These are phyloP conservation scores for Zaprionus tsacasi DNA, from an alignment of 1,140 invertebrate species.

Conservation along the genomic window DNA sequence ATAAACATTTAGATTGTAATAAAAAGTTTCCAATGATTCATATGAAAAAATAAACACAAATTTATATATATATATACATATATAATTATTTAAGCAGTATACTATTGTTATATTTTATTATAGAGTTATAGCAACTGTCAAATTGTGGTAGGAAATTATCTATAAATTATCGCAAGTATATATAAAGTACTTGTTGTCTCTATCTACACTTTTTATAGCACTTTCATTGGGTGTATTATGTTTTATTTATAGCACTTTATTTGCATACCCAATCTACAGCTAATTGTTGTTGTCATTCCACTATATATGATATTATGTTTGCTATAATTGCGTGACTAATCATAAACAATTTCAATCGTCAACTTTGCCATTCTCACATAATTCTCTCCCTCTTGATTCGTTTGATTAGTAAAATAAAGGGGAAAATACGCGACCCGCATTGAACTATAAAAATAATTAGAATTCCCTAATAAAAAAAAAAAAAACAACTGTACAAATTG, in stretches of 20 bases:
- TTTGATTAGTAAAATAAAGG: not conserved
- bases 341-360: not conserved
- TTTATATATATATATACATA: too few relatives aligned
- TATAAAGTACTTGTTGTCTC: too few relatives aligned
- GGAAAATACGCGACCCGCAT: not conserved
- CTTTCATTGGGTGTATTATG: not conserved
- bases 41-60: not conserved
- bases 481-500: too few relatives aligned
- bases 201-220: not conserved
- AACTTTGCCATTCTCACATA: not conserved
- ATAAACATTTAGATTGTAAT: constrained; percentile 3
- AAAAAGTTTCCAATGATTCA: not conserved
- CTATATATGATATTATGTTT: not conserved
- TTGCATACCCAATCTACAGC: not conserved
- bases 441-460: not conserved
- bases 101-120: not conserved
- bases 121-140: not conserved
- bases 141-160: not conserved
- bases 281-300: not conserved
- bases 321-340: constrained; percentile 1
- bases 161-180: not conserved
- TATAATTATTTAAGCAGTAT: not conserved
- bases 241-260: constrained; percentile 1
- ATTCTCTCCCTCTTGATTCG: not conserved
- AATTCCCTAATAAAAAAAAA: not conserved